phyloP scores from a whole-genome alignment of 2,797 vertebrate species.

The Cygnus olor region DNA sequence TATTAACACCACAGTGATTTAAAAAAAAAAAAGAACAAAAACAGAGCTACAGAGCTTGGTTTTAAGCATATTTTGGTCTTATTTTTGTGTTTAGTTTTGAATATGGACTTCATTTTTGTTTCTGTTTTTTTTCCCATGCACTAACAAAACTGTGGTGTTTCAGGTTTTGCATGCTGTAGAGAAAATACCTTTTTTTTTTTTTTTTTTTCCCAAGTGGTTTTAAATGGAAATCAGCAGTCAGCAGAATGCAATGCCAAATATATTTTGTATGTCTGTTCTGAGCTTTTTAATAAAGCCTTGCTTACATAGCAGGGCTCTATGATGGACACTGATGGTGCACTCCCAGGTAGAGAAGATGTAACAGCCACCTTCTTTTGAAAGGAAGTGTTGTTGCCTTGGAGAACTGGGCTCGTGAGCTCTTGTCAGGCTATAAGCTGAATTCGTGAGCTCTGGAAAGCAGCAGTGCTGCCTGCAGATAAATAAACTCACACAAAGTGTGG shows the following conservation, averaged over 20 bases:
- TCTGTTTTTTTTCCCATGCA: neutral
- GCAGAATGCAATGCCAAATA: neutral
- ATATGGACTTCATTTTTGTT: neutral
- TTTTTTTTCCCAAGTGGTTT: neutral
- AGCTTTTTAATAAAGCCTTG: neutral
- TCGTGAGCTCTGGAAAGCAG: neutral
- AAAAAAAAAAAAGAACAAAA: neutral
- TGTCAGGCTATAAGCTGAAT: neutral
- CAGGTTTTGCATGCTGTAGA: neutral
- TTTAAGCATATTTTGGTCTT: neutral
- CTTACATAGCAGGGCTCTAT: neutral
- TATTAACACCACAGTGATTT: neutral
- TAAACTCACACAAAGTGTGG: neutral
- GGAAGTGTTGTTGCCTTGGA: neutral
- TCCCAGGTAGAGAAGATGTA: neutral
- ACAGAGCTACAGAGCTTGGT: accelerated
- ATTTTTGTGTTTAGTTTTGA: neutral
- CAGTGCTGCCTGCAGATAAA: neutral
- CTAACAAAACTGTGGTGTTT: neutral
- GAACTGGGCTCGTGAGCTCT: neutral
- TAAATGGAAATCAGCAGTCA: neutral
- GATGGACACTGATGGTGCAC: neutral
- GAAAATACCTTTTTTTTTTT: neutral
- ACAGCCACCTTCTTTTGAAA: neutral
- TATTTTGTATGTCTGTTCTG: neutral